Base-by-base conservation (phyloP, 2,888 invertebrate genomes). In the Neoitamus cyanurus region DNA sequence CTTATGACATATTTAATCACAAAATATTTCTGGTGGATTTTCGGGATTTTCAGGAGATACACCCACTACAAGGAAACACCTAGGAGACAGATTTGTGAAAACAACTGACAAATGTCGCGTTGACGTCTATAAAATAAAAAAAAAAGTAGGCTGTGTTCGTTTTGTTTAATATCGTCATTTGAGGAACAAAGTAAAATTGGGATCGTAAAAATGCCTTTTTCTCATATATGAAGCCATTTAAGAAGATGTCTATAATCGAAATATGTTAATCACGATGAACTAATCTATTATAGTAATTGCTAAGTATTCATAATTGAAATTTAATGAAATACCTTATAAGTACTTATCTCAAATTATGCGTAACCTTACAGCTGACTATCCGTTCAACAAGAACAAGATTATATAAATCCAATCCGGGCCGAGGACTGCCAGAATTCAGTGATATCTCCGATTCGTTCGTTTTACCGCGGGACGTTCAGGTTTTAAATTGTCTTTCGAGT, bases 1-100 rank as follows among this genome's bases (percentile, higher is more conserved):
- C 20, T 58, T 58, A 58, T 42, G 3, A 58, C 58, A 58, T 58
- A 58, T 58, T 58, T 58, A 58, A 58, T 58, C 58, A 58, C 58
- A 20, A 58, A 15, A 20, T 58, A 20, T 58, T 58, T 25, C 25
- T 58, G 58, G 9, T 58, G 58, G 25, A 58, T 25, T 58, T 58
- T 58, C 25, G 58, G 58, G 9, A 58, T 58, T 58, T 58, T 58
- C 58, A 58, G 58, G 25, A 58, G 58, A 36, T 15, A 77, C 46
- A 77, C 37, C 37, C 77, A 42, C 42, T 28, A 13, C 42, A 58
- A 6, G 15, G n/a, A 42, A 77, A 77, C 25, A 77, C 77, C 77
- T 28, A 77, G 28, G 77, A 77, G 77, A 77, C 77, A 42, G 42
- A 77, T 20, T 73, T 36, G 15, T 20, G 34, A 73, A 34, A 73